phyloP scores from a whole-genome alignment of 2,113 vertebrate species.

The Hydropotes inermis region DNA sequence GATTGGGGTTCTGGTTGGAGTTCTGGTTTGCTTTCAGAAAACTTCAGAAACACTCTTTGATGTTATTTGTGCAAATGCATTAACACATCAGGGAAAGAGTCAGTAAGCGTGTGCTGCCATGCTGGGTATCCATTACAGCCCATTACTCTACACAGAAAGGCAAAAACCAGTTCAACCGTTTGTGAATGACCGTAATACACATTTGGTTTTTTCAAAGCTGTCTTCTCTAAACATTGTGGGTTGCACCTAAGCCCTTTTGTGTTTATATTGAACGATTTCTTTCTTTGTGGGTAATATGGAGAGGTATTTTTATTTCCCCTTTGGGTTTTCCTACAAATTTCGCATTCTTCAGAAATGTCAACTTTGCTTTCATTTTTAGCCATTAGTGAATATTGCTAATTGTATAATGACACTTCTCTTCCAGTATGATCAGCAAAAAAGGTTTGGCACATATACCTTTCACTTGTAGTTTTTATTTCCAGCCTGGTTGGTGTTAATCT shows the following conservation, averaged over 20 bases:
- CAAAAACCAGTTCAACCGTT: neutral
- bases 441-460: neutral
- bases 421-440: neutral
- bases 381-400: constrained; percentile 9
- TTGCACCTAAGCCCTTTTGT: neutral
- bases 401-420: constrained; percentile 56
- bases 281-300: constrained; percentile 5
- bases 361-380: constrained; percentile 13
- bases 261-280: neutral
- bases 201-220: neutral
- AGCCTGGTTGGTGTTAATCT: constrained; percentile 1
- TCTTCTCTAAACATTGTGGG: neutral
- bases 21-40: constrained; percentile 57
- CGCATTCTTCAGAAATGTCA: neutral
- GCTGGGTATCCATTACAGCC: neutral
- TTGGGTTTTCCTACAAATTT: constrained; percentile 35
- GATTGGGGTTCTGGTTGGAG: constrained; percentile 48
- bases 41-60: constrained; percentile 42
- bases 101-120: neutral
- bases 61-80: constrained; percentile 39
- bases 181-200: neutral
- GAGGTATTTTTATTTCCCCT: constrained; percentile 38
- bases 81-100: constrained; percentile 6
- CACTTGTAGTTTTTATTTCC: constrained; percentile 17
- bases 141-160: neutral